Conservation (phyloP, 2,888 invertebrate species). For the Hirtodrosophila histrioides region DNA sequence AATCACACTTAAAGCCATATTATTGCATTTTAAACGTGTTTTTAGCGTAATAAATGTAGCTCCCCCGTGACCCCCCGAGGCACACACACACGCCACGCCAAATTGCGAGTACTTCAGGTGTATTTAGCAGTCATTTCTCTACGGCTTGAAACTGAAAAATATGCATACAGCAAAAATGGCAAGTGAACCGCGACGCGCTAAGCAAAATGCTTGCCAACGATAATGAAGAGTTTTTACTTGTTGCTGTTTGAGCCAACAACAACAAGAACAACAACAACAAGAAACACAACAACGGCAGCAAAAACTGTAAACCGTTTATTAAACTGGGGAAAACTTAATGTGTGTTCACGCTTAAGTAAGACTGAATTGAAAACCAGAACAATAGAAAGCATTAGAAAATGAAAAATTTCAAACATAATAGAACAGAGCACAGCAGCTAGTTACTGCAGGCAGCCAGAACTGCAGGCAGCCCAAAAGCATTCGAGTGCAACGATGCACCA, state of each 20-base stretch:
- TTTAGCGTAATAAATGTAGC: constrained; percentile 18
- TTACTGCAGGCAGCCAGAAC: constrained; percentile 44
- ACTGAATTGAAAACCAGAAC: constrained; percentile 67
- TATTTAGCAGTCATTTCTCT: constrained; percentile 30
- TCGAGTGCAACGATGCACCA: constrained; percentile 63
- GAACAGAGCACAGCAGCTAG: constrained; percentile 47
- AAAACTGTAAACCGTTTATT: constrained; percentile 65
- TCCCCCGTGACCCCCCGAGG: constrained; percentile 18
- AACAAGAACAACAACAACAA: constrained; percentile 20
- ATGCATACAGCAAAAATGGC: constrained; percentile 47
- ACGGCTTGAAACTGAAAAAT: constrained; percentile 47
- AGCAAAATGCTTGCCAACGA: constrained; percentile 53
- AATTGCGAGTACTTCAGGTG: background rate
- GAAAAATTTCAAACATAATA: constrained; percentile 33
- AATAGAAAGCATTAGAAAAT: constrained; percentile 54
- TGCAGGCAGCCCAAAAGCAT: constrained; percentile 39
- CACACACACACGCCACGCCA: background rate
- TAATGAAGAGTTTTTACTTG: constrained; percentile 79
- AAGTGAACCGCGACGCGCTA: constrained; percentile 69
- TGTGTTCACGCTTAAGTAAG: constrained; percentile 77
- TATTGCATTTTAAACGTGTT: constrained; percentile 30
- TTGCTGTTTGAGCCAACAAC: constrained; percentile 49
- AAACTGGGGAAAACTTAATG: constrained; percentile 73
- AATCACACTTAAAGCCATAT: background rate
- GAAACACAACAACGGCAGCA: constrained; percentile 12